Conservation (phyloP, 2,888 invertebrate species). For the Camptogramma bilineatum region DNA sequence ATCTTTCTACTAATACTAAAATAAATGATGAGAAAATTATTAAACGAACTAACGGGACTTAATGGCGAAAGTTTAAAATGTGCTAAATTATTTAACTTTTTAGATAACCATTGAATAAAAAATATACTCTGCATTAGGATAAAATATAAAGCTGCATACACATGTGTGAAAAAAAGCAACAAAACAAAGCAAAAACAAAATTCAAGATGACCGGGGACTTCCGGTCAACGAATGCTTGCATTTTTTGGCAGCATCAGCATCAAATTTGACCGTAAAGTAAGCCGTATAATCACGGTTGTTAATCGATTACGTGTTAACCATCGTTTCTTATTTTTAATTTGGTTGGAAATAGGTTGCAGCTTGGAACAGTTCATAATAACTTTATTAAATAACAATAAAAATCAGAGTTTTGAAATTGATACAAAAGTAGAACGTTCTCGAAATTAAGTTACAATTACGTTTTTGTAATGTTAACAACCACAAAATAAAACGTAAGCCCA, state of each 20-base stretch:
- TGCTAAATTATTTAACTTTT: too few relatives aligned
- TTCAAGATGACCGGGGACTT: too few relatives aligned
- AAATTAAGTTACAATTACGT: background rate
- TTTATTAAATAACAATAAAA: background rate
- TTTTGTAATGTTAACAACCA: background rate
- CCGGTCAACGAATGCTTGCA: constrained; percentile 21
- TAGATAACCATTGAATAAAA: too few relatives aligned
- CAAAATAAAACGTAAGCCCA: background rate
- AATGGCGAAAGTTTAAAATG: too few relatives aligned
- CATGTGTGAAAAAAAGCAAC: constrained; percentile 10
- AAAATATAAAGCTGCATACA: background rate
- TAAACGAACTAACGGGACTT: too few relatives aligned
- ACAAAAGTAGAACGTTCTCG: background rate
- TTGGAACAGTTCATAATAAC: constrained; percentile 3
- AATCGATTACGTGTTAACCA: constrained; percentile 21
- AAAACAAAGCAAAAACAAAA: too few relatives aligned
- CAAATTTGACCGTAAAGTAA: constrained; percentile 7
- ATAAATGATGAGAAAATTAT: too few relatives aligned
- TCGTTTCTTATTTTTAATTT: constrained; percentile 12
- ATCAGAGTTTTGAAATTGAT: background rate
- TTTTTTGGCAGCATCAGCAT: constrained; percentile 17
- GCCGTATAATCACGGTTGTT: constrained; percentile 11
- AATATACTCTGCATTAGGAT: too few relatives aligned
- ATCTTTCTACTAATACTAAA: too few relatives aligned
- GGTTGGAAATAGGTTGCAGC: background rate